phyloP scores from a whole-genome alignment of 2,113 vertebrate genomes.

The Paedocypris sp. region DNA sequence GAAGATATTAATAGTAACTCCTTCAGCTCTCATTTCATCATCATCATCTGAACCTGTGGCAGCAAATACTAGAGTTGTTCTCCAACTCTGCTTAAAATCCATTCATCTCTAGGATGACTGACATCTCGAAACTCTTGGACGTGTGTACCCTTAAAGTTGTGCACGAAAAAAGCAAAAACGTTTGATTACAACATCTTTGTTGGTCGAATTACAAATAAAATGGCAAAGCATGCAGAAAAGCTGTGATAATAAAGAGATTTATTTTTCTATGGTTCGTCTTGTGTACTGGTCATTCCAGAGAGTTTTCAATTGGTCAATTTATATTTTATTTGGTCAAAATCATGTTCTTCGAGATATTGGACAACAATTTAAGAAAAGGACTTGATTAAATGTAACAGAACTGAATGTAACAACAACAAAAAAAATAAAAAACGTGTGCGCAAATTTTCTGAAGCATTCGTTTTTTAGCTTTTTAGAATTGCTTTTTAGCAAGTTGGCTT shows the following conservation, averaged over 20 bases:
- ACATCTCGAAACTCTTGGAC: constrained; percentile 33
- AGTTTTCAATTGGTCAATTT: too few species aligned
- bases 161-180: constrained; percentile 29
- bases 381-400: too few species aligned
- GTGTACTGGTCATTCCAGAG: constrained; percentile 33
- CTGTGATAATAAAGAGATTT: constrained; percentile 46
- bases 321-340: too few species aligned
- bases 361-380: too few species aligned
- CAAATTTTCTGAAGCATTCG: too few species aligned
- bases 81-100: background rate
- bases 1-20: constrained; percentile 1
- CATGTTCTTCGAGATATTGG: too few species aligned
- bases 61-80: background rate
- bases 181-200: background rate
- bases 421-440: background rate
- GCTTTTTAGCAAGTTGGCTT: too few species aligned
- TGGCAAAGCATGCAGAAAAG: constrained; percentile 23
- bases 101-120: constrained; percentile 50
- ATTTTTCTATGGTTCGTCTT: constrained; percentile 48
- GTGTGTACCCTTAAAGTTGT: constrained; percentile 24
- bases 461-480: too few species aligned
- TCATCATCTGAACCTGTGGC: background rate
- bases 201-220: constrained; percentile 30
- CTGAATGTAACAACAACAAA: too few species aligned
- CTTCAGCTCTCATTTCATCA: background rate